Conservation (phyloP, 2,113 vertebrate species). For the Chionomys nivalis region DNA sequence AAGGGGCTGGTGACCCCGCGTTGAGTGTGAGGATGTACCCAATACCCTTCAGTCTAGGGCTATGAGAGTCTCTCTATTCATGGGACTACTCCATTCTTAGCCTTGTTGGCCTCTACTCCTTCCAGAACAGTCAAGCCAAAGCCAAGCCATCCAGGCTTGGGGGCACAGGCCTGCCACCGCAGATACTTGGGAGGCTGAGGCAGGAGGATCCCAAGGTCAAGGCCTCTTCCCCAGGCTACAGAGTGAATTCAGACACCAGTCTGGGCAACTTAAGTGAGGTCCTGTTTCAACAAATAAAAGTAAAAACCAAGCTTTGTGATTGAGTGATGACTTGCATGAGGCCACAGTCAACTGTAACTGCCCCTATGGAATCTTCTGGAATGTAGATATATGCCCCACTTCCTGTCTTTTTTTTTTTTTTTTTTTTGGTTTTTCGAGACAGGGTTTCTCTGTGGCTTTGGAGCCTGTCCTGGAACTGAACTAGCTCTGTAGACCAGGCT, state of each 20-base stretch:
- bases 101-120: neutral
- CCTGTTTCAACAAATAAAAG: neutral
- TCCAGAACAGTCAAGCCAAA: no score
- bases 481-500: no score
- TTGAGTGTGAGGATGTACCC: neutral
- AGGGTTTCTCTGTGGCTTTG: no score
- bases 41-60: neutral
- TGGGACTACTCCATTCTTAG: no score
- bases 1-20: neutral
- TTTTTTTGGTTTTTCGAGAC: no score
- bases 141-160: neutral
- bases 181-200: neutral
- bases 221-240: neutral
- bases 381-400: neutral
- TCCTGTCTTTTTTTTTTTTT: no score
- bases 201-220: neutral
- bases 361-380: neutral
- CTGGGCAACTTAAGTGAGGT: neutral
- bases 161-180: neutral
- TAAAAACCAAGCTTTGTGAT: neutral
- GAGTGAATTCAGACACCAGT: neutral
- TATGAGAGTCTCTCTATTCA: accelerated
- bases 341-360: accelerated
- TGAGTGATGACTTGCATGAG: neutral
- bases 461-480: no score